Evolutionary conservation across 2,113 vertebrate species (phyloP), one percentile per base, ranked within the genome.

Genomic region (Gorsachius goisagi): DNA sequence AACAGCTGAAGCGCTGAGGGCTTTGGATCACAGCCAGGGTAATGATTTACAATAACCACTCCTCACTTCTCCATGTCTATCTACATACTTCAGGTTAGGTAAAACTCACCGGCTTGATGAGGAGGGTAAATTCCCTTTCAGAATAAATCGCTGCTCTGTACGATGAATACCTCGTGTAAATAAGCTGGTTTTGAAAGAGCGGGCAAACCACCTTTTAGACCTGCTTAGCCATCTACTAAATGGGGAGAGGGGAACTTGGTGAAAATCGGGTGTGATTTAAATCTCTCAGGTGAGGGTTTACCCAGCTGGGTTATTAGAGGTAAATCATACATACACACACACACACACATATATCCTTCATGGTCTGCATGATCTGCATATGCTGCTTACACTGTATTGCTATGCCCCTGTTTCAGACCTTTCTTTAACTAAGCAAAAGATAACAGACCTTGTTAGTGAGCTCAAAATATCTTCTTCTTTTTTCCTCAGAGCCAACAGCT

Each of bases 21-120:
- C 75, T 90, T 85, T 92, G 92, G 85, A 63, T 21, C 28, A 20
- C 74, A 90, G 67, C 87, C 85, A 95, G 67, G 37, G 22, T 45
- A 83, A 77, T 59, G 81, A 93, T 90, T 95, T 94, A 91, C 81
- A 82, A 88, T 73, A 94, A 76, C 74, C n/a, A 76, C 75, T 88
- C 82, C 75, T 90, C 1, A 0, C 44, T 82, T 95, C 83, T 94
- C 81, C 53, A 12, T 33, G 62, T 88, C 81, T 96, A 69, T 93
- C 91, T 91, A 18, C 58, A 64, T 53, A 73, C 52, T 86, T 92
- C 83, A 93, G 66, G 87, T 93, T 87, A 69, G 6, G 8, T 76
- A 89, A 95, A 92, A 82, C 53, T 93, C 69, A 58, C 47, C 15
- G 30, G 45, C 62, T 82, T 59, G 81, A 83, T 45, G 68, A 85